Conservation (phyloP, 2,113 vertebrate species). For the Poecile atricapillus region DNA sequence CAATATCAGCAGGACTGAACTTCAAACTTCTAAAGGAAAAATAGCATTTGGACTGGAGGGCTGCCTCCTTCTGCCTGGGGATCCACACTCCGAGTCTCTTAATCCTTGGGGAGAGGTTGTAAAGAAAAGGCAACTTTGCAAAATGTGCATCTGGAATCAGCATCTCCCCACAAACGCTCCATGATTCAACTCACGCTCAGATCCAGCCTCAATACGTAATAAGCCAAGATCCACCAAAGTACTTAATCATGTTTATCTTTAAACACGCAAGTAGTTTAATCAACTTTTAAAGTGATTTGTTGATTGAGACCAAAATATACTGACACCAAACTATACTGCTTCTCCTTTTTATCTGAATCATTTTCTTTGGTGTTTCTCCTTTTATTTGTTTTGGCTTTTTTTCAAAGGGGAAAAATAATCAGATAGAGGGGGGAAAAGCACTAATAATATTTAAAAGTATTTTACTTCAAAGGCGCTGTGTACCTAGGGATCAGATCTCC, state of each 20-base stretch:
- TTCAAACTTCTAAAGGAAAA: neutral
- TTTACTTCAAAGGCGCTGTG: neutral
- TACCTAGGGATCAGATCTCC: neutral
- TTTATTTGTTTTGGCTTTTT: neutral
- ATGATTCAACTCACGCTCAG: neutral
- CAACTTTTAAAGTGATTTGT: conserved; percentile 18
- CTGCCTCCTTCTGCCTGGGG: neutral
- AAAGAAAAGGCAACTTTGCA: neutral
- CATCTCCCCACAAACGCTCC: neutral
- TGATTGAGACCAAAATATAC: neutral
- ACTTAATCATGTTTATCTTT: conserved; percentile 41
- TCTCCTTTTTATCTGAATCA: neutral
- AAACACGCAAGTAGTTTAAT: conserved; percentile 17
- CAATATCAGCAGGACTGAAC: neutral
- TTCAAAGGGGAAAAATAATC: neutral
- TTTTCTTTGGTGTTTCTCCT: neutral
- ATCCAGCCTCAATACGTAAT: neutral
- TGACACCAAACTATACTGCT: neutral
- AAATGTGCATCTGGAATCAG: neutral
- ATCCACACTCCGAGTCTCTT: neutral
- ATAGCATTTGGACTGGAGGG: neutral
- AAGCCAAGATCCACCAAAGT: conserved; percentile 3
- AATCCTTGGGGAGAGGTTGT: neutral
- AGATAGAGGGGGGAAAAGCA: rapidly evolving
- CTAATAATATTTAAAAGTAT: neutral